Evolutionary conservation across 1,140 invertebrate genomes (phyloP), one percentile per base, ranked within the genome.

Genomic region (Neodiprion virginianus): DNA sequence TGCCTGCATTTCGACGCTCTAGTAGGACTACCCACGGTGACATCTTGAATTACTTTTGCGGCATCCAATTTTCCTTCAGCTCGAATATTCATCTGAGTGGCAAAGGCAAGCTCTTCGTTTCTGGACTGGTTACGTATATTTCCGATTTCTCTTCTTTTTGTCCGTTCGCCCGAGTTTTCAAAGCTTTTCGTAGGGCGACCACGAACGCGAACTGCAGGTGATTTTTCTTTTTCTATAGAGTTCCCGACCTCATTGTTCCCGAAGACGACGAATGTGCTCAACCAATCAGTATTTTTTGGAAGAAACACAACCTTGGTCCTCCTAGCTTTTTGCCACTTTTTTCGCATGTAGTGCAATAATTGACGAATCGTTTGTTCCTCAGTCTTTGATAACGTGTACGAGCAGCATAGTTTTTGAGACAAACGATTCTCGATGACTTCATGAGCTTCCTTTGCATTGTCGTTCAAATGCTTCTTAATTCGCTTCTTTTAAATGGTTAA

Each of bases 1-100:
- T 70, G n/a, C 71, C 12, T 72, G 71, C 50, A 72, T 72, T 72
- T 72, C 1, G 7, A 72, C 1, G 71, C 71, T 3, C 17, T 72
- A 8, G 71, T 72, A 72, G 71, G 71, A 72, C 71, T 72, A 48
- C 71, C 71, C 71, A 72, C 40, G 49, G n/a, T 48, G 49, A 70
- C 69, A 8, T 70, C 69, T 70, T 70, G 47, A 5, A 70, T 48
- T 40, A 70, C 23, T 70, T 70, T 70, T 70, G 69, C 69, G 8
- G 69, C 69, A 40, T 70, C 69, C 7, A 70, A 70, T 70, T 70
- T 70, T 17, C 69, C 69, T 70, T 40, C 69, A 70, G 69, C 69
- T 21, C 69, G 69, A 70, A 70, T 40, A 28, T 48, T 70, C 69
- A 70, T 70, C 8, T 70, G 69, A n/a, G 69, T 70, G 69, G 69